Evolutionary conservation across 2,888 invertebrate species (phyloP).

Genomic region (Hirtodrosophila cameraria): DNA sequence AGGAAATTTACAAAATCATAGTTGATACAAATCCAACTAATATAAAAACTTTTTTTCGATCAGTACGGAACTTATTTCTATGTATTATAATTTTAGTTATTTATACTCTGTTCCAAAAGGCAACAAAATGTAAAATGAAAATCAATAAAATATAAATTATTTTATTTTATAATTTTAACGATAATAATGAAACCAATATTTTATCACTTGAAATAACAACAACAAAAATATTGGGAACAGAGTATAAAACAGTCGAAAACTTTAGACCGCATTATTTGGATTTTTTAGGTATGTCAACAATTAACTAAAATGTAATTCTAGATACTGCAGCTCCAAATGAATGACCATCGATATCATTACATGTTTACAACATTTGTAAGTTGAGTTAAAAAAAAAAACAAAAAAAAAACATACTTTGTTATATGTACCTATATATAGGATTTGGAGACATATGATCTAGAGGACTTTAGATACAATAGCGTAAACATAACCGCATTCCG

Average conservation of each 20-base stretch:
- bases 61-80: conserved; percentile 86
- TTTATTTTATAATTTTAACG: no score
- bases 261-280: no score
- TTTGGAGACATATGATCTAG: conserved; percentile 93
- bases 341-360: conserved; percentile 97
- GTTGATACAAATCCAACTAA: conserved; percentile 94
- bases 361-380: conserved; percentile 97
- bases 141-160: no score
- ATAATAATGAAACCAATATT: no score
- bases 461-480: conserved; percentile 96
- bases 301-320: conserved; percentile 83
- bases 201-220: no score
- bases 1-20: conserved; percentile 93
- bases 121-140: no score
- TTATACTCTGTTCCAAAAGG: no score
- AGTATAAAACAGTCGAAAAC: no score
- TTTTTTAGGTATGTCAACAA: no score
- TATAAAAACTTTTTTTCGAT: conserved; percentile 92
- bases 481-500: conserved; percentile 98
- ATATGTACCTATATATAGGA: conserved; percentile 86
- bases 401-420: no score
- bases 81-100: not conserved
- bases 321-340: conserved; percentile 98
- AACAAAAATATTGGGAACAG: no score
- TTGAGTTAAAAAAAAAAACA: no score